Percentiles rank a stretch among this genome's conserved stretches.
Conservation (phyloP, 2,797 vertebrate species). For the Enteromius argenteus region DNA sequence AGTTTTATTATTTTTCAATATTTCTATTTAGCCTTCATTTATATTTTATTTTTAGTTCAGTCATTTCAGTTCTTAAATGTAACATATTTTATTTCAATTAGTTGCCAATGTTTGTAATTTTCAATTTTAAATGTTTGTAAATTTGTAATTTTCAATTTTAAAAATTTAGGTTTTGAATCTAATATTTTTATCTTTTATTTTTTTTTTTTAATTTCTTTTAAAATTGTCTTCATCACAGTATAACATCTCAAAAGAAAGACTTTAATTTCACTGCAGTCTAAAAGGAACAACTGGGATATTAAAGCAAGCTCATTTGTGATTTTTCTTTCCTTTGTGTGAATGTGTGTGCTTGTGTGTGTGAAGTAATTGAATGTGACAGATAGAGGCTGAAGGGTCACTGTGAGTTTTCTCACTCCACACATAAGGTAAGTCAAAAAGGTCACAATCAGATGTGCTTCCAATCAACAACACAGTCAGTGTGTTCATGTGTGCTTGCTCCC, state of each 20-base stretch:
- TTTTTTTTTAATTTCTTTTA: too few species aligned
- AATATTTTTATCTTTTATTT: neutral
- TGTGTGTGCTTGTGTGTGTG: neutral
- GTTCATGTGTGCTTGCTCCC: neutral
- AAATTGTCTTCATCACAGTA: neutral
- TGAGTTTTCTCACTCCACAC: slow-evolving; percentile 29
- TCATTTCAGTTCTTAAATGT: neutral
- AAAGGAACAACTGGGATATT: neutral
- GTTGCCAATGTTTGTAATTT: neutral
- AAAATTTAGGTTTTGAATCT: neutral
- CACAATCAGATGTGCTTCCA: slow-evolving; percentile 25
- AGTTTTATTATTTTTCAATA: neutral
- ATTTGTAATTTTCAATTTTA: neutral
- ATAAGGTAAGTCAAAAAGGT: slow-evolving; percentile 31
- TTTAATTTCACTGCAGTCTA: neutral
- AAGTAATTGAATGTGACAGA: slow-evolving; percentile 34
- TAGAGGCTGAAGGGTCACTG: slow-evolving; percentile 4
- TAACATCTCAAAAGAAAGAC: neutral
- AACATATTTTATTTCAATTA: neutral
- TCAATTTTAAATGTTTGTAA: neutral
- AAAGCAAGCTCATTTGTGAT: slow-evolving; percentile 10
- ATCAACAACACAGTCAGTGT: slow-evolving; percentile 26
- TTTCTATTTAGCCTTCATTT: neutral
- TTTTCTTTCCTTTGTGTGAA: neutral
- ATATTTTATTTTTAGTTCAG: neutral